Evolutionary conservation across 2,797 vertebrate species (phyloP), one percentile per base, ranked within the genome.

Genomic region (Tapirus indicus): DNA sequence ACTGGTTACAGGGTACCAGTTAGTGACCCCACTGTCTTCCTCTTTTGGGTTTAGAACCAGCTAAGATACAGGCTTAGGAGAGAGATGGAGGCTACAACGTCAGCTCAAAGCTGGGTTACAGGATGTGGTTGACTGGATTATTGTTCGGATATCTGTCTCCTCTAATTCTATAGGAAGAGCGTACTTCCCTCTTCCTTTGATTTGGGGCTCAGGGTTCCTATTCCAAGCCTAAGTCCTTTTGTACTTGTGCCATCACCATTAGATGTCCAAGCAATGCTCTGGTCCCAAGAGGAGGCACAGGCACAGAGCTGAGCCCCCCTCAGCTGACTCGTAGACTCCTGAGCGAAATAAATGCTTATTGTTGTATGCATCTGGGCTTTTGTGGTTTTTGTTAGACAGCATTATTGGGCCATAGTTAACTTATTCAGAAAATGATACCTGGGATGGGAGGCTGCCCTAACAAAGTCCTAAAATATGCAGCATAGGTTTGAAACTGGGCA

Each of bases 241-340:
- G 58, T 20, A 20, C 44, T 54, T 82, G 18, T 13, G 41, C 49
- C 14, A 0, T 68, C 1, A 0, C 20, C 20, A 9, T 8, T 7
- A 21, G 56, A n/a, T 35, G 38, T 62, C 18, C 11, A 27, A 23
- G 18, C 29, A 13, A 3, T 12, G 11, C n/a, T 74, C 27, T 5
- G 74, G 21, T 29, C 60, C 44, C 8, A n/a, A 16, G 27, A 62
- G 32, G 27, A 35, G 44, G 3, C 17, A 2, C 16, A 18, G 41
- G 27, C 56, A 21, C 2, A 60, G 25, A 49, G 32, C 23, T 2
- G 5, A 62, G 35, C 6, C 25, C 16, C 25, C 17, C 25, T 44
- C 25, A 5, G n/a, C 52, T 1, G 11, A 29, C 79, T 13, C 0
- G 0, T 0, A 5, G 54, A n/a, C 44, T 21, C n/a, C 20, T 21